Evolutionary conservation across 2,113 vertebrate genomes (phyloP).

Genomic region (Podarcis raffonei): DNA sequence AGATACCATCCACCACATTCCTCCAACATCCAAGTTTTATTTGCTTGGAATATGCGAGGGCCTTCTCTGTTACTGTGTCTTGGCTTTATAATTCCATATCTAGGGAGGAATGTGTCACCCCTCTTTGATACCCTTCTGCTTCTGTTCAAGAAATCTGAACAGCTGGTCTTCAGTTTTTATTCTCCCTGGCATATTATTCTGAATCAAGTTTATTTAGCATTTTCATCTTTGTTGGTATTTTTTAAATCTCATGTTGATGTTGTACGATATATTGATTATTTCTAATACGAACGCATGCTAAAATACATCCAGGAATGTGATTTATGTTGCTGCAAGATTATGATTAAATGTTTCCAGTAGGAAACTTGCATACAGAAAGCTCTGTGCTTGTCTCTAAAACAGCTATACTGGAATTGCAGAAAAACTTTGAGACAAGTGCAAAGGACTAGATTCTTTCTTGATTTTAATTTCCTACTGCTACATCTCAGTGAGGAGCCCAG

Average conservation of each 20-base stretch:
- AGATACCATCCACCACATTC: not conserved
- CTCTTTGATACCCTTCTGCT: not conserved
- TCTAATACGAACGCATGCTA: not conserved
- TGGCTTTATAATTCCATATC: not conserved
- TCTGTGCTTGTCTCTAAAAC: not conserved
- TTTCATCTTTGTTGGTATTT: not conserved
- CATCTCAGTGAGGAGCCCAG: slow-evolving; percentile 15
- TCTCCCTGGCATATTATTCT: not conserved
- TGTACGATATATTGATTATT: not conserved
- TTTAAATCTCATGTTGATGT: not conserved
- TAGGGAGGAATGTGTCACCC: not conserved
- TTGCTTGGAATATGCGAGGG: not conserved
- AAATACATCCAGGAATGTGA: not conserved
- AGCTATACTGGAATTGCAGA: not conserved
- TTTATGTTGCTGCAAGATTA: slow-evolving; percentile 16
- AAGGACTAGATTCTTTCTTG: not conserved
- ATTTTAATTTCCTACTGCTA: slow-evolving; percentile 16
- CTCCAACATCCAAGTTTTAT: not conserved
- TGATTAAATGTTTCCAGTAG: slow-evolving; percentile 27
- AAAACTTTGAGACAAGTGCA: not conserved
- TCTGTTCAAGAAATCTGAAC: no score
- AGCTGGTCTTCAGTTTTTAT: not conserved
- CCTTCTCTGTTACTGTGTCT: not conserved
- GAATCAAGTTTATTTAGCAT: not conserved
- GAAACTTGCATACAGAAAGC: slow-evolving; percentile 10